A percentile compares a stretch with the other conserved stretches of the same genome.
Conservation (phyloP, 1,140 invertebrate species). For the Drosophila insularis region DNA sequence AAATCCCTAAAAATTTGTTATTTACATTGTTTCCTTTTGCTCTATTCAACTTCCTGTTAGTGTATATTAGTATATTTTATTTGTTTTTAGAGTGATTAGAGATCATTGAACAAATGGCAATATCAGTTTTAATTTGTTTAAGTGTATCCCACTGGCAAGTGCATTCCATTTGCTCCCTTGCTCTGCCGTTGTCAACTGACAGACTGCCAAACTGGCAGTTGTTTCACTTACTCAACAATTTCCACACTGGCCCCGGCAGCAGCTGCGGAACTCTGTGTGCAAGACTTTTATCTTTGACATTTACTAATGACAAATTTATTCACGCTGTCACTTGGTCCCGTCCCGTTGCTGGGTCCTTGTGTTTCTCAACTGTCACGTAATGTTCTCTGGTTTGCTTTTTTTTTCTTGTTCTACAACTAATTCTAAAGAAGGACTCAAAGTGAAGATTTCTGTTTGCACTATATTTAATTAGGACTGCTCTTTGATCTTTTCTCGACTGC, state of each 20-base stretch:
- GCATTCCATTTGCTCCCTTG: constrained; percentile 49
- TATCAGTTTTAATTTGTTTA: constrained; percentile 5
- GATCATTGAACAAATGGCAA: background rate
- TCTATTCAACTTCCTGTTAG: too few species aligned
- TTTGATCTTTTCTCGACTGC: constrained; percentile 48
- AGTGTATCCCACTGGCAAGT: constrained; percentile 51
- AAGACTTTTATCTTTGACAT: constrained; percentile 77
- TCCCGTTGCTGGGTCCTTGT: constrained; percentile 37
- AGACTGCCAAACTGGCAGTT: constrained; percentile 64
- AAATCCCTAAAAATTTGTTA: too few species aligned
- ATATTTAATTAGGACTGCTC: constrained; percentile 62
- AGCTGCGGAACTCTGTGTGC: constrained; percentile 50
- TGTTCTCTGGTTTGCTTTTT: constrained; percentile 29
- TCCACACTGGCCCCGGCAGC: constrained; percentile 44
- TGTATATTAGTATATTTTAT: too few species aligned
- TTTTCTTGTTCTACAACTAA: constrained; percentile 45
- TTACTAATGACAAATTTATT: constrained; percentile 81
- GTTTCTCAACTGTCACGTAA: constrained; percentile 43
- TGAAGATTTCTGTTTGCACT: constrained; percentile 57
- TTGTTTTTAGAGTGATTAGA: background rate
- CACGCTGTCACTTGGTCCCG: constrained; percentile 72
- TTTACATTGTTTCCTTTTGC: too few species aligned
- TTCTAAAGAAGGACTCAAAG: constrained; percentile 31
- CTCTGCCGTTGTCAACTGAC: constrained; percentile 24
- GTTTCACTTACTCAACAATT: constrained; percentile 59